Percentiles rank a stretch among this genome's conserved stretches.
Evolutionary conservation across 2,888 invertebrate species (phyloP).

Genomic region (Acronicta leporina): DNA sequence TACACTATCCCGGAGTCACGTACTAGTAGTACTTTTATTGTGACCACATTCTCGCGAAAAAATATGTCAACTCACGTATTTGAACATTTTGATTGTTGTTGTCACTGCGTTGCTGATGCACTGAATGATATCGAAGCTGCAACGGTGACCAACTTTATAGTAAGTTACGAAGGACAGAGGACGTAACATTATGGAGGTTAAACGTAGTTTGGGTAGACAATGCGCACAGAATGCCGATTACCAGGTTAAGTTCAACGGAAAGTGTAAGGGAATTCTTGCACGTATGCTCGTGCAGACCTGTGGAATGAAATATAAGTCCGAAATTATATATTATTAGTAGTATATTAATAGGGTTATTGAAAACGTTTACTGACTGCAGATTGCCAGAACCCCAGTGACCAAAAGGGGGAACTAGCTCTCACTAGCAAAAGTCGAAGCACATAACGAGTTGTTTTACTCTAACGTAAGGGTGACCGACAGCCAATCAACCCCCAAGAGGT

Average conservation of each 20-base stretch:
- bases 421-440: too few species aligned
- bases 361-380: too few species aligned
- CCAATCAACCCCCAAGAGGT: too few species aligned
- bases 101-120: conserved; percentile 42
- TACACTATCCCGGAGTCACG: neutral
- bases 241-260: conserved; percentile 18
- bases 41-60: neutral
- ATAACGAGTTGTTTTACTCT: too few species aligned
- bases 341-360: too few species aligned
- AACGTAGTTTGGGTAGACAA: conserved; percentile 19
- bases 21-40: neutral
- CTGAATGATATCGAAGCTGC: conserved; percentile 52
- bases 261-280: conserved; percentile 15
- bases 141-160: conserved; percentile 33
- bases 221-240: conserved; percentile 29
- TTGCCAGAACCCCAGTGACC: too few species aligned
- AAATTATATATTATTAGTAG: too few species aligned
- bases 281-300: neutral
- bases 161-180: conserved; percentile 37
- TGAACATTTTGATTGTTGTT: conserved; percentile 64
- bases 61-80: conserved; percentile 61
- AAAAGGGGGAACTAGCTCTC: too few species aligned
- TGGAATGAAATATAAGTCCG: too few species aligned
- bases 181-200: conserved; percentile 26
- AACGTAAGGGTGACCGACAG: too few species aligned